A percentile compares a stretch with the other conserved stretches of the same genome.
These are phyloP conservation scores for Salticus scenicus DNA, from an alignment of 2,888 invertebrate genomes.

Conservation along the genomic window DNA sequence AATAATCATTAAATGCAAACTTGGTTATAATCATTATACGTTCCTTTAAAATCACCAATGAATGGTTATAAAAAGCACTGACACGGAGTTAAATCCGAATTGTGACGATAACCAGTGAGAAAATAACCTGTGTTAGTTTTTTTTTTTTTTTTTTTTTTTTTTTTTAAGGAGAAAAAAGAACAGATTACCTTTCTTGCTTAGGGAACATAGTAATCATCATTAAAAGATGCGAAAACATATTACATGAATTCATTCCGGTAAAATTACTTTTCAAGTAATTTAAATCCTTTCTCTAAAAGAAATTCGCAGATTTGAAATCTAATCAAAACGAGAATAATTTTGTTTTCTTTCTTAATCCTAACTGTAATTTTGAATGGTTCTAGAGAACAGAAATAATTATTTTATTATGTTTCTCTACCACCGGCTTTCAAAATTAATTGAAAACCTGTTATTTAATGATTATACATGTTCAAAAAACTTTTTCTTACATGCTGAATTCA, in stretches of 20 bases:
- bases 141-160: not conserved
- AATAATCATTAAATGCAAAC: constrained; percentile 2
- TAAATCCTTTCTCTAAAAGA: not conserved
- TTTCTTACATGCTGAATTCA: constrained; percentile 3
- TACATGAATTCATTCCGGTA: not conserved
- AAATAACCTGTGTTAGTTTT: not conserved
- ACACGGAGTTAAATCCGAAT: not conserved
- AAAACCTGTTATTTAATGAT: constrained; percentile 66
- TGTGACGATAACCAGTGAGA: not conserved
- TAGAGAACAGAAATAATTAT: not conserved
- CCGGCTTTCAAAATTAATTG: constrained; percentile 58
- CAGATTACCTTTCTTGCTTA: constrained; percentile 1
- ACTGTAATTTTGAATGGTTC: not conserved
- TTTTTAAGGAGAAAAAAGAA: not conserved
- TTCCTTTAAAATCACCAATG: not conserved
- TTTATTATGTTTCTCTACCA: constrained; percentile 9
- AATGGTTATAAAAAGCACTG: not conserved
- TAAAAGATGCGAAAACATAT: constrained; percentile 3
- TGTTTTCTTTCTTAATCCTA: not conserved
- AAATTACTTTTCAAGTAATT: not conserved
- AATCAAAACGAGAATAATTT: not conserved
- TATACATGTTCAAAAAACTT: constrained; percentile 32
- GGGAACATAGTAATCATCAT: not conserved
- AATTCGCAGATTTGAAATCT: not conserved
- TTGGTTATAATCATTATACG: not conserved